These are phyloP conservation scores for Pagrus major DNA, from an alignment of 2,113 vertebrate species.

Conservation along the genomic window DNA sequence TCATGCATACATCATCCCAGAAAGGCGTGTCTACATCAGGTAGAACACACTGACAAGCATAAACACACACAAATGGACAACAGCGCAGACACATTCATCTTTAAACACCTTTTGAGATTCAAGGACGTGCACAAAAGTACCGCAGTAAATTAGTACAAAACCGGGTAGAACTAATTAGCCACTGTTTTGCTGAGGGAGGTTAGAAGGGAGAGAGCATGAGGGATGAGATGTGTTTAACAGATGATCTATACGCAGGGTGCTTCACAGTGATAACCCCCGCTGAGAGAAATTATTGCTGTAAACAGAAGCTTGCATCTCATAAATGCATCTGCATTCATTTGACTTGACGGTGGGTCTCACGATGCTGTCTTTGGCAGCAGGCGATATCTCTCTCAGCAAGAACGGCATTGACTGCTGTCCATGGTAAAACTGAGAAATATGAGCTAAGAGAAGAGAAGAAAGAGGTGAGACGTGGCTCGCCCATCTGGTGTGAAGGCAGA, in stretches of 20 bases:
- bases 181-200: slow-evolving; percentile 52
- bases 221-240: slow-evolving; percentile 75
- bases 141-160: slow-evolving; percentile 61
- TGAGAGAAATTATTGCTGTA: slow-evolving; percentile 77
- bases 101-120: slow-evolving; percentile 59
- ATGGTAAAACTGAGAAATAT: slow-evolving; percentile 35
- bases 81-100: slow-evolving; percentile 41
- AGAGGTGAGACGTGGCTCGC: slow-evolving; percentile 27
- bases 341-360: slow-evolving; percentile 58
- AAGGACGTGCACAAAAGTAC: slow-evolving; percentile 1
- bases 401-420: slow-evolving; percentile 37
- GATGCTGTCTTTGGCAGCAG: slow-evolving; percentile 51
- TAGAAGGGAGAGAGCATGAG: slow-evolving; percentile 45
- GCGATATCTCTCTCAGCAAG: slow-evolving; percentile 61
- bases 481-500: slow-evolving; percentile 52
- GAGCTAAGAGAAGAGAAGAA: neutral
- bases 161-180: slow-evolving; percentile 65
- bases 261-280: slow-evolving; percentile 60
- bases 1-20: slow-evolving; percentile 45
- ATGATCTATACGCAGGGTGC: slow-evolving; percentile 75
- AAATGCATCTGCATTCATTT: slow-evolving; percentile 82
- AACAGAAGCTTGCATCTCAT: slow-evolving; percentile 80
- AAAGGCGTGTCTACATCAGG: slow-evolving; percentile 53
- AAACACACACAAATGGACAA: slow-evolving; percentile 54
- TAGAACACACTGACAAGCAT: slow-evolving; percentile 28